Conservation (phyloP, 2,888 invertebrate species). For the Sisyra terminalis region DNA sequence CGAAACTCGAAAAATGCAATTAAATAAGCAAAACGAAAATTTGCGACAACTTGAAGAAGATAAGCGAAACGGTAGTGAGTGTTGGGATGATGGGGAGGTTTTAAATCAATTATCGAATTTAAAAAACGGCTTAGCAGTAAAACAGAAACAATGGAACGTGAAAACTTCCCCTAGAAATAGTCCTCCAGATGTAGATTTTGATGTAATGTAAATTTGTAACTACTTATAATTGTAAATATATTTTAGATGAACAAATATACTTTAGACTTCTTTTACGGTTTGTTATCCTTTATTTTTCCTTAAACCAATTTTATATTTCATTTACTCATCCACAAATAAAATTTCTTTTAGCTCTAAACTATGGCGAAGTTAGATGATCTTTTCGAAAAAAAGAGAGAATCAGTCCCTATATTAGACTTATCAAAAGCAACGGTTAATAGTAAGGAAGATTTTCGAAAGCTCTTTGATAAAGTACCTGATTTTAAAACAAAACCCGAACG, state of each 20-base stretch:
- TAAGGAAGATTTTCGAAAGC: constrained; percentile 65
- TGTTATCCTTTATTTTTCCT: no score
- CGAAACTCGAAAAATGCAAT: constrained; percentile 9
- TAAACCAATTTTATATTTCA: no score
- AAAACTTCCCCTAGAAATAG: constrained; percentile 13
- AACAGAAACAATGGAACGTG: constrained; percentile 34
- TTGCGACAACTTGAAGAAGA: constrained; percentile 12
- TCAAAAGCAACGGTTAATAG: constrained; percentile 62
- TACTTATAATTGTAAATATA: not conserved
- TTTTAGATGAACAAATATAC: no score
- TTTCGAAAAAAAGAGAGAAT: constrained; percentile 70
- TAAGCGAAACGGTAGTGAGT: constrained; percentile 7
- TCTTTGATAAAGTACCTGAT: constrained; percentile 77
- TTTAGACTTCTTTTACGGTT: no score
- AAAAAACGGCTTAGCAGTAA: constrained; percentile 30
- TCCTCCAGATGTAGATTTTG: constrained; percentile 8
- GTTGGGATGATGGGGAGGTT: constrained; percentile 15
- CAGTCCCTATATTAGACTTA: constrained; percentile 67
- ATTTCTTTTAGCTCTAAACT: constrained; percentile 10
- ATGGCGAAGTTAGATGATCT: constrained; percentile 68
- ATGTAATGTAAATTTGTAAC: constrained; percentile 6
- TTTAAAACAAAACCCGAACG: constrained; percentile 80
- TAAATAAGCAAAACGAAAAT: constrained; percentile 11
- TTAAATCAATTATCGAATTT: constrained; percentile 25
- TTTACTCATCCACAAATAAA: no score